Evolutionary conservation across 2,888 invertebrate genomes (phyloP).

Genomic region (Mesorhabditis belari): DNA sequence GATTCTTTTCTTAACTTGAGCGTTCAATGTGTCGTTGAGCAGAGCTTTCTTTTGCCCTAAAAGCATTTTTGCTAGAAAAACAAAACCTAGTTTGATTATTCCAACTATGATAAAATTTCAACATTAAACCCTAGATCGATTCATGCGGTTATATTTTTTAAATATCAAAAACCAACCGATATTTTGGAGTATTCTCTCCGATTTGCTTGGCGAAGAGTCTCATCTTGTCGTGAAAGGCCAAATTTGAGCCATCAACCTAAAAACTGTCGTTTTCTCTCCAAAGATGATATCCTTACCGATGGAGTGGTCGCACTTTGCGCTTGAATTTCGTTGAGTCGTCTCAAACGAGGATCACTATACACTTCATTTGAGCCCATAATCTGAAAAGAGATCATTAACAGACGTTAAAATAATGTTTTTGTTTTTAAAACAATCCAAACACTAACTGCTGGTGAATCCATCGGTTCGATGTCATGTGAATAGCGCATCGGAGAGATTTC

Average conservation of each 20-base stretch:
- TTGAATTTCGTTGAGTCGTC: constrained; percentile 56
- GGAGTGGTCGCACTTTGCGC: constrained; percentile 3
- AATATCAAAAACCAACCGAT: too few species aligned
- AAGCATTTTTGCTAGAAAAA: too few species aligned
- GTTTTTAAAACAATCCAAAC: neutral
- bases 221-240: constrained; percentile 98
- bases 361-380: constrained; percentile 97
- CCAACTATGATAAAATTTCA: too few species aligned
- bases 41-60: neutral
- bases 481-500: neutral
- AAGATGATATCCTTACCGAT: neutral
- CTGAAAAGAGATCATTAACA: constrained; percentile 18
- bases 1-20: too few species aligned
- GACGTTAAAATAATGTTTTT: too few species aligned
- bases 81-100: too few species aligned
- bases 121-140: too few species aligned
- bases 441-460: neutral
- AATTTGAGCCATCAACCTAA: constrained; percentile 64
- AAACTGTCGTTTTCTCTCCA: neutral
- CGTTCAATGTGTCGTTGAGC: neutral
- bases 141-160: too few species aligned
- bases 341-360: constrained; percentile 67
- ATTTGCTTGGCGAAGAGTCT: constrained; percentile 97
- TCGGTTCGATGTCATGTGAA: neutral
- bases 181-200: constrained; percentile 61